Evolutionary conservation across 2,888 invertebrate species (phyloP), one percentile per base, ranked within the genome.

Genomic region (Cecidostiba fungosa): DNA sequence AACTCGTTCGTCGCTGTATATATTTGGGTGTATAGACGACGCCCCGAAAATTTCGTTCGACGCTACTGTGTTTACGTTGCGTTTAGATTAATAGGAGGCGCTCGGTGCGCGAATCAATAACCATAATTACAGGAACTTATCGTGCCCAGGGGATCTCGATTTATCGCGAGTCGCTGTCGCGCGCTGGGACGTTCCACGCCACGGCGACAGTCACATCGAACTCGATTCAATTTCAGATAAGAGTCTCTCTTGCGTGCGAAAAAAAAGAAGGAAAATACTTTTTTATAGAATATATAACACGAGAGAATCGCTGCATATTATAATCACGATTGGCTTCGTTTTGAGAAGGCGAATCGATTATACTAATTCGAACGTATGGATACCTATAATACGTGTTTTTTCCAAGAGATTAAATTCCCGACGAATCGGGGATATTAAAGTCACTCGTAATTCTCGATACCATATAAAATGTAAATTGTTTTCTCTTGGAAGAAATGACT

Each of bases 181-280:
- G 14, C 43, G 16, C 29, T 36, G 14, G n/a, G 12, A 26, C 59
- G n/a, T 36, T 39, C 12, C 6, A 5, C n/a, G 14, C 26, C 16
- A 39, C 66, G 1, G 10, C 72, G 32, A 29, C 59, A 66, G 62
- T 72, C 77, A 8, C 14, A 50, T 77, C 26, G 66, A 16, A 73
- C 47, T 85, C 26, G 77, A 85, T 82, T 85, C 62, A 76, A 85
- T 85, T 85, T 69, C 36, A 76, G 82, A 77, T 85, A 82, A 82
- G 78, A n/a, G 8, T 32, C 43, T 32, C 12, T 29, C 62, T 54
- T 19, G 54, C 26, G 39, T 39, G 70, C 16, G 32, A 59, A 29
- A 72, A 29, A 54, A 19, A n/a, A n/a, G 54, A 23, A 19, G 26
- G 26, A 19, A 39, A 80, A 54, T 39, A 10, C n/a, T 39, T 19